These are phyloP conservation scores for Lutraria lutraria DNA, from an alignment of 2,888 invertebrate species.

Conservation along the genomic window DNA sequence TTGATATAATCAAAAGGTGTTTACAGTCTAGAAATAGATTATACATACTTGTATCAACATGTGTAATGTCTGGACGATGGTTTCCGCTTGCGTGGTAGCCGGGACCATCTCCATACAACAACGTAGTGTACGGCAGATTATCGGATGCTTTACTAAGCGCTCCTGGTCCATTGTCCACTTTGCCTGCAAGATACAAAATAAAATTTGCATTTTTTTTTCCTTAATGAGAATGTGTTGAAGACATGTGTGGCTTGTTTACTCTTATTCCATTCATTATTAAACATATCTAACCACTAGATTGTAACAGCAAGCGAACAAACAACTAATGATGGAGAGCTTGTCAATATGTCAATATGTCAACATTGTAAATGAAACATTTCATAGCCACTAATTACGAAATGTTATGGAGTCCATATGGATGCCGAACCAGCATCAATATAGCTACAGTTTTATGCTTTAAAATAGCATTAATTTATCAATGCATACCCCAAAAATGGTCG, in stretches of 20 bases:
- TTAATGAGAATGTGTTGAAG: not conserved
- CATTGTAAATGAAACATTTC: too few species aligned
- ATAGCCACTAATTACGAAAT: too few species aligned
- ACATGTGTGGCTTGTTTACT: not conserved
- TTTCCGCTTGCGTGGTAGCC: slow-evolving; percentile 57
- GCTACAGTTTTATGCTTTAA: too few species aligned
- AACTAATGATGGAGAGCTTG: too few species aligned
- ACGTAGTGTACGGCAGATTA: slow-evolving; percentile 72
- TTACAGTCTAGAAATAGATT: not conserved
- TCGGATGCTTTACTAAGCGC: slow-evolving; percentile 56
- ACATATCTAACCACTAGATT: not conserved
- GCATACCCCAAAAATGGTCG: too few species aligned
- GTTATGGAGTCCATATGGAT: too few species aligned
- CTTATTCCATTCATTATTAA: not conserved
- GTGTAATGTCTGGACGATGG: slow-evolving; percentile 65
- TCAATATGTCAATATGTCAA: too few species aligned
- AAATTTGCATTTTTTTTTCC: not conserved
- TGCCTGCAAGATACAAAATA: slow-evolving; percentile 38
- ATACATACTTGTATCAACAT: slow-evolving; percentile 69
- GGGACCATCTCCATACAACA: slow-evolving; percentile 80
- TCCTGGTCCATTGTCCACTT: slow-evolving; percentile 40
- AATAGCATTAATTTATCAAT: too few species aligned
- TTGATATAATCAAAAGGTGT: too few species aligned
- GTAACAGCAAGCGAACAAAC: too few species aligned
- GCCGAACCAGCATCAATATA: too few species aligned